Evolutionary conservation across 92 coral and sea anemone species (phyloP).

Genomic region (Palythoa grandiflora): DNA sequence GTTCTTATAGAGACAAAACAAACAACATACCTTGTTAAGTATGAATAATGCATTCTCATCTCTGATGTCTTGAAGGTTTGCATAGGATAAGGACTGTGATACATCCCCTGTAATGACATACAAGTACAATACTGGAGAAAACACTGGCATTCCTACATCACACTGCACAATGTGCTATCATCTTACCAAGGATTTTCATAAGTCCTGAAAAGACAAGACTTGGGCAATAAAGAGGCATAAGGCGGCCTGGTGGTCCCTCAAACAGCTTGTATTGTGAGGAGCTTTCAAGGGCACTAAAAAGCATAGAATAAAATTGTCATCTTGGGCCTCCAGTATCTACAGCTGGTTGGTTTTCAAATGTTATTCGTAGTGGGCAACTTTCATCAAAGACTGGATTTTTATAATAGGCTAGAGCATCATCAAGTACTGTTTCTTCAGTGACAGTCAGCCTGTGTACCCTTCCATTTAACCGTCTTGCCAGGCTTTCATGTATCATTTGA

Average conservation of each 20-base stretch:
- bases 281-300: constrained; percentile 27
- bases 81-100: constrained; percentile 42
- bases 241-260: neutral
- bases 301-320: constrained; percentile 48
- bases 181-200: constrained; percentile 40
- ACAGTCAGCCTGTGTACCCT: too few species aligned
- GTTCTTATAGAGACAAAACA: too few species aligned
- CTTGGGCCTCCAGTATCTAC: constrained; percentile 38
- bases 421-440: too few species aligned
- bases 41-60: constrained; percentile 38
- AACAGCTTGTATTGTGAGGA: constrained; percentile 27
- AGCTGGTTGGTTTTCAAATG: constrained; percentile 38
- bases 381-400: constrained; percentile 45
- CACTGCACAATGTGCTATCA: constrained; percentile 50
- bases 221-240: constrained; percentile 41
- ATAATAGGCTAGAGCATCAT: constrained; percentile 42
- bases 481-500: too few species aligned
- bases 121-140: constrained; percentile 53
- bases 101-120: constrained; percentile 64
- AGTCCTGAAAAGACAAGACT: constrained; percentile 41
- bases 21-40: too few species aligned
- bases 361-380: constrained; percentile 17
- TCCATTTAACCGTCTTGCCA: too few species aligned
- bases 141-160: neutral
- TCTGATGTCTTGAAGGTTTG: constrained; percentile 29